Base-by-base conservation (phyloP, 2,888 invertebrate genomes). In the Hemithea aestivaria region DNA sequence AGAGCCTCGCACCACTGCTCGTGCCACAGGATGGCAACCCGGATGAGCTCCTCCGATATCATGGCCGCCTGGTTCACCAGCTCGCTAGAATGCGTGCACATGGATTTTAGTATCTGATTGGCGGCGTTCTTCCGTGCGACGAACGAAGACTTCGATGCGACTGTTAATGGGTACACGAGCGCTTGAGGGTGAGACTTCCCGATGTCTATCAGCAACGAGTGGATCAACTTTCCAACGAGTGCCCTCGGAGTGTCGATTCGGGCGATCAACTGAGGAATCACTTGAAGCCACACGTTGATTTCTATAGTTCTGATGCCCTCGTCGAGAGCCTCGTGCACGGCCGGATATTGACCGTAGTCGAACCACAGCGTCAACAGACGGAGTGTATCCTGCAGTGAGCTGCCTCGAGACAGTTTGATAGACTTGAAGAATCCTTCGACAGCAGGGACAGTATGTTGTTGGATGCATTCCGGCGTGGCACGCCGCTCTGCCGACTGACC, bases 1-100 rank as follows among this genome's bases (percentile, higher is more conserved):
- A 99, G 80, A 0, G 98, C 99, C 73, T 99, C 99, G 68, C 99
- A 97, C 99, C 99, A 99, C 63, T 98, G 92, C 73, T 99, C 99
- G 67, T 99, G 99, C 99, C 99, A 99, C 9, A 99, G 84, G 52
- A 99, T 99, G 1, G 99, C 99, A 1, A 99, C 98, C 35, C 99
- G 89, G 40, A 99, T 99, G 30, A 99, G 87, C 76, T 99, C 99
- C 61, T 99, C 98, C 27, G 97, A 93, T 45, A 97, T 98, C 94
- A 97, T 94, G 60, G 97, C 91, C 0, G 98, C 98, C 74, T 99
- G 99, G 58, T 95, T 94, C 0, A 99, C 99, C 28, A 99, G 85
- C 16, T 91, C 93, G 8, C 92, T 93, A 33, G 96, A 97, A 77
- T 98, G 96, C 48, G 99, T 98, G 53, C 96, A 93, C 96, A 99